Base-by-base conservation (phyloP, 1,140 invertebrate species). In the Aphidius gifuensis region DNA sequence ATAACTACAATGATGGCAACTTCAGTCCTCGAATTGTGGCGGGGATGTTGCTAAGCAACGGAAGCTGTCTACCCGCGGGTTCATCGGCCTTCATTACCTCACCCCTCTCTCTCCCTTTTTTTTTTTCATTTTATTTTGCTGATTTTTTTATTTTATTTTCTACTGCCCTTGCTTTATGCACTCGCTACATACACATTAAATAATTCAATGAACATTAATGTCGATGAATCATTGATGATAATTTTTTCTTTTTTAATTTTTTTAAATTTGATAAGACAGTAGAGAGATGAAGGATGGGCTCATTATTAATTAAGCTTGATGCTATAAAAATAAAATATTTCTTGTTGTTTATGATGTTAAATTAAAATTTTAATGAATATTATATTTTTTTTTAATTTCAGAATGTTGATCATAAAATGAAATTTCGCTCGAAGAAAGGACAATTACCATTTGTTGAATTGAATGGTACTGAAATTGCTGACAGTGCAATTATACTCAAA, bases 351-450 rank as follows among this genome's bases (percentile, higher is more conserved):
- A 32, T 32, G 23, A 32, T 32, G 23, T 32, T 32, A 1, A 32
- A 3, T 32, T 32, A 32, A 1, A 32, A 32, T 32, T 32, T 32
- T 32, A 47, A 21, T 42, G 9, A 56, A 45, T 39, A 11, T 40
- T 45, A n/a, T 32, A 47, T 47, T 32, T 11, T 47, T 32, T 11
- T 42, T 16, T 55, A 61, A 60, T 88, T 88, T 16, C 84, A 96
- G 93, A 96, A 96, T 85, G 92, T 96, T 38, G 93, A 95, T 77
- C 93, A 96, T 80, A 94, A 94, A 82, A 88, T 93, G 82, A 94
- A 93, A 74, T 93, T 91, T 83, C 90, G 91, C 69, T 96, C 93
- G 63, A 92, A 93, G 84, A 96, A 96, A 76, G 94, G 94, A 46
- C 91, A 93, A 71, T 80, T 97, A 62, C 94, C 94, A 23, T 97